These are phyloP conservation scores for Daphoenositta chrysoptera DNA, from an alignment of 2,113 vertebrate species.

Conservation along the genomic window DNA sequence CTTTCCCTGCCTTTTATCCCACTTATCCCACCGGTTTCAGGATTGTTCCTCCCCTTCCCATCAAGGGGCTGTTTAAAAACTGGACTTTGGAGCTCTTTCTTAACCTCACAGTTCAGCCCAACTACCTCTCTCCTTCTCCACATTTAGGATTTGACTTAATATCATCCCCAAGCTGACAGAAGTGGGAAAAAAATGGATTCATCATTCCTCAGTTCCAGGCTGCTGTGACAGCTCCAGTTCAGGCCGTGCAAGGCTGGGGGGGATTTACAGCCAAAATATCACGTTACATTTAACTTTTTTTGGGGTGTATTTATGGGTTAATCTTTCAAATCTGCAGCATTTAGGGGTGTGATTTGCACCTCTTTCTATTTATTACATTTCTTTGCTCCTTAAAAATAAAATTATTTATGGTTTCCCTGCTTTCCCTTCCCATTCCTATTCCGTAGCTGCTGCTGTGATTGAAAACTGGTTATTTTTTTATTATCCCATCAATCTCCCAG, in stretches of 20 bases:
- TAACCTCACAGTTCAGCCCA: not conserved
- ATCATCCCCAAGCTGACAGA: not conserved
- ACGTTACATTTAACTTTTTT: not conserved
- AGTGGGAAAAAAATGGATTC: not conserved
- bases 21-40: not conserved
- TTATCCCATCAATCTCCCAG: slow-evolving; percentile 67
- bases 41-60: not conserved
- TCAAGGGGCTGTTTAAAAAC: not conserved
- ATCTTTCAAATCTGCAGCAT: not conserved
- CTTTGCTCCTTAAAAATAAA: not conserved
- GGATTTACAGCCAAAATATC: not conserved
- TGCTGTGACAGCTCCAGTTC: not conserved
- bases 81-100: not conserved
- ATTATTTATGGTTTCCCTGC: not conserved
- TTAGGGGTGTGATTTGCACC: slow-evolving; percentile 1
- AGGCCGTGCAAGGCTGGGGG: not conserved
- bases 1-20: not conserved
- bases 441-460: not conserved
- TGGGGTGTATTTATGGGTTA: not conserved
- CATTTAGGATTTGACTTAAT: not conserved
- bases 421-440: not conserved
- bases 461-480: not conserved
- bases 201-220: not conserved
- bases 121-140: not conserved
- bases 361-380: not conserved